Evolutionary conservation across 2,113 vertebrate genomes (phyloP).

Genomic region (Scortum barcoo): DNA sequence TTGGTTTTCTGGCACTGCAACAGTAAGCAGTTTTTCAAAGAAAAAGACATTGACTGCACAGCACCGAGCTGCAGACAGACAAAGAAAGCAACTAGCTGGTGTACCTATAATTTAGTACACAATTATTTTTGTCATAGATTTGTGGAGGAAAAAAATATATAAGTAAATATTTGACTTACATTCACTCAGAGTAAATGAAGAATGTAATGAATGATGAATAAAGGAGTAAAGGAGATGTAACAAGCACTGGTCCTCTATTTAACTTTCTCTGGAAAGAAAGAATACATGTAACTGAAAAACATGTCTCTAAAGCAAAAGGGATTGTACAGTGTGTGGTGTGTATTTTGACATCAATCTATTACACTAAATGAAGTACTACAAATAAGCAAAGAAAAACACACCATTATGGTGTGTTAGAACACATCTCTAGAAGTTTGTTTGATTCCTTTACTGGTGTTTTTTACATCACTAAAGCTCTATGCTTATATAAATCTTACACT

Average conservation of each 20-base stretch:
- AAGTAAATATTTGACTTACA: too few species aligned
- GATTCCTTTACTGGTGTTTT: constrained; percentile 12
- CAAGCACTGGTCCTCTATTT: constrained; percentile 27
- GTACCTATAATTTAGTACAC: too few species aligned
- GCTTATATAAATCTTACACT: constrained; percentile 6
- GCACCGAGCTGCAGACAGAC: too few species aligned
- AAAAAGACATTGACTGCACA: too few species aligned
- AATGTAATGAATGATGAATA: too few species aligned
- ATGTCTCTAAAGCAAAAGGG: constrained; percentile 1
- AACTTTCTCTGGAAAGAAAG: constrained; percentile 41
- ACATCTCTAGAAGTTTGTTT: too few species aligned
- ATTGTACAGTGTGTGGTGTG: too few species aligned
- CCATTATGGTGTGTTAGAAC: too few species aligned
- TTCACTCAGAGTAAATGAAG: too few species aligned
- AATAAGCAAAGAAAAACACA: constrained; percentile 22
- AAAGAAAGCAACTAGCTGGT: too few species aligned
- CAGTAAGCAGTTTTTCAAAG: not conserved
- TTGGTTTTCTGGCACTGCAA: not conserved
- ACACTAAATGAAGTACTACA: constrained; percentile 17
- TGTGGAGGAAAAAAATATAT: too few species aligned
- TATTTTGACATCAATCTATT: constrained; percentile 17
- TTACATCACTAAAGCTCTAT: not conserved
- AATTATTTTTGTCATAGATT: too few species aligned
- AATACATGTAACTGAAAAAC: constrained; percentile 14
- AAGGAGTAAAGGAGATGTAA: constrained; percentile 20